phyloP scores from a whole-genome alignment of 2,797 vertebrate species.

The Sebastes taczanowskii region DNA sequence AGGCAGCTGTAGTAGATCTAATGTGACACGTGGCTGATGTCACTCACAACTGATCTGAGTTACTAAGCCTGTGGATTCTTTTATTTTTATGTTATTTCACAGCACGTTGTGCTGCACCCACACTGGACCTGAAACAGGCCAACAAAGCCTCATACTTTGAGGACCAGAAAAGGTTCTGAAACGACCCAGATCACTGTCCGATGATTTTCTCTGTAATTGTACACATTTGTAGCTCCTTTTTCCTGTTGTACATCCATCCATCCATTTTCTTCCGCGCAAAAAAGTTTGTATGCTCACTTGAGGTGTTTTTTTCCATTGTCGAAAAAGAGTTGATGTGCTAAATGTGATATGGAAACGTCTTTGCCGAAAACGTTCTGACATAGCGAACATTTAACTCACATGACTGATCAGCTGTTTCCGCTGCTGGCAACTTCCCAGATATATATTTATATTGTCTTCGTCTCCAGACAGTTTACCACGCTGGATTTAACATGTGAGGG shows the following conservation, averaged over 20 bases:
- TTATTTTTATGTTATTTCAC: not conserved
- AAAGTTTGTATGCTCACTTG: no score
- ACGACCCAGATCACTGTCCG: not conserved
- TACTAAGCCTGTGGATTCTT: no score
- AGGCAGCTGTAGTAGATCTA: slow-evolving; percentile 9
- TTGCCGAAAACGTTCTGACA: no score
- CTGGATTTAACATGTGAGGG: no score
- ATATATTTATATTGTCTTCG: no score
- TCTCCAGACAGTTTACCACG: no score
- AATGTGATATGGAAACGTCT: no score
- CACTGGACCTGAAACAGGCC: not conserved
- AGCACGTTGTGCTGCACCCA: not conserved
- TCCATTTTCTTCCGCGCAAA: no score
- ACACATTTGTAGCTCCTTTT: not conserved
- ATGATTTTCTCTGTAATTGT: not conserved
- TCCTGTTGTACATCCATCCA: not conserved
- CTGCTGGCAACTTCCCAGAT: no score
- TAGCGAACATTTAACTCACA: no score
- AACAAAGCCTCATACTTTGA: not conserved
- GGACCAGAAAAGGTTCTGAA: not conserved
- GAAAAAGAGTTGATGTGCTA: no score
- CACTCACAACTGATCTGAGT: not conserved
- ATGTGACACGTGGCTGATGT: slow-evolving; percentile 16
- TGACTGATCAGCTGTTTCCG: no score
- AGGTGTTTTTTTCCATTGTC: not conserved